phyloP scores from a whole-genome alignment of 2,113 vertebrate genomes.

The Thalassarche chlororhynchos region DNA sequence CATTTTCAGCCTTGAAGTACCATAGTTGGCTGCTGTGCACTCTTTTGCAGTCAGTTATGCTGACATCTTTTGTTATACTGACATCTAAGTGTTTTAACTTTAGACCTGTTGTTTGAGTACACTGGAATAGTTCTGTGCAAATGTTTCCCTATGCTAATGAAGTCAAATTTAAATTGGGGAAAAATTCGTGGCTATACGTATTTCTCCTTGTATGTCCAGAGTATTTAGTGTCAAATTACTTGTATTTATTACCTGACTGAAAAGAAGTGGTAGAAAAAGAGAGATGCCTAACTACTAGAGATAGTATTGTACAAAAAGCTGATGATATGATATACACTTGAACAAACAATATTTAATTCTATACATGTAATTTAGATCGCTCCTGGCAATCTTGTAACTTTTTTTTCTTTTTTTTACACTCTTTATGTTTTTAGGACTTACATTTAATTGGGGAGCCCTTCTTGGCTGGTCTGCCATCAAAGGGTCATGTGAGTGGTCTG shows the following conservation, averaged over 20 bases:
- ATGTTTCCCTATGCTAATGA: background rate
- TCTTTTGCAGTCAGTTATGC: background rate
- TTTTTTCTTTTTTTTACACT: background rate
- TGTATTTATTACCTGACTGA: background rate
- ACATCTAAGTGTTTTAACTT: background rate
- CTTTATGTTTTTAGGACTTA: constrained; percentile 77
- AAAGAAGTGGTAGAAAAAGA: background rate
- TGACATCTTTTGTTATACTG: background rate
- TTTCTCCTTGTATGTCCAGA: background rate
- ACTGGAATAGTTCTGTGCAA: background rate
- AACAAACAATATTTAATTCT: background rate
- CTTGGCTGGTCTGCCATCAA: constrained; percentile 92
- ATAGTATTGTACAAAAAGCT: background rate
- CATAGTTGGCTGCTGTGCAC: background rate
- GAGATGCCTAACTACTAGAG: too few species aligned
- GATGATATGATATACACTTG: rapidly evolving
- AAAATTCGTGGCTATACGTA: rapidly evolving
- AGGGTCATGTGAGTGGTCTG: constrained; percentile 89
- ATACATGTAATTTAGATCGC: background rate
- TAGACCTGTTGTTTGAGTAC: background rate
- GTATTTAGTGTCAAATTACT: background rate
- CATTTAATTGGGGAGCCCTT: constrained; percentile 95
- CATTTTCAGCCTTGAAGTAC: background rate
- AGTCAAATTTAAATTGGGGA: background rate
- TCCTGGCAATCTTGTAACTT: background rate